Percentiles rank a stretch among this genome's conserved stretches.
Evolutionary conservation across 2,113 vertebrate genomes (phyloP).

Genomic region (Mellivora capensis): DNA sequence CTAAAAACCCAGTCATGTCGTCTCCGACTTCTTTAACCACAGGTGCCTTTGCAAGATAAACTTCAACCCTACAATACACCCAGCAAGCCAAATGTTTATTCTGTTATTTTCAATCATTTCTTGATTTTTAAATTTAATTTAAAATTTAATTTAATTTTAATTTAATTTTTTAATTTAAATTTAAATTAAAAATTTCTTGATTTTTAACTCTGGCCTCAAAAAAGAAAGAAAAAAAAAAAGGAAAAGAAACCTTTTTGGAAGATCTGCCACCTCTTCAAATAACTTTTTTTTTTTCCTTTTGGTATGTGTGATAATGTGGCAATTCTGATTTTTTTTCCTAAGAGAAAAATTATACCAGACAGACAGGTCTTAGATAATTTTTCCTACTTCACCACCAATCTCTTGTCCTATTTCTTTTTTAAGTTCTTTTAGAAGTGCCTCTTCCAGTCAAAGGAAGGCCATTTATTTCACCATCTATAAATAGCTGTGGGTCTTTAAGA

Average conservation of each 20-base stretch:
- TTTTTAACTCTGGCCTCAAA: not conserved
- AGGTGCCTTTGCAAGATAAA: not conserved
- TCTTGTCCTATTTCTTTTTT: conserved; percentile 1
- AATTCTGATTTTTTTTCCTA: conserved; percentile 28
- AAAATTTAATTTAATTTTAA: too few species aligned
- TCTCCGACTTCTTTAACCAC: not conserved
- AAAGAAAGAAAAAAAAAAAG: not conserved
- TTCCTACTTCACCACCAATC: not conserved
- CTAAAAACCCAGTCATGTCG: not conserved
- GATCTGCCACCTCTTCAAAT: not conserved
- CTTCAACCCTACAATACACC: not conserved
- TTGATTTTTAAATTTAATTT: not conserved
- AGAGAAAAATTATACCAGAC: not conserved
- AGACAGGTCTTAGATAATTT: conserved; percentile 27
- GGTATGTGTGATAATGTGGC: not conserved
- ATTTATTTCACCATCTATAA: conserved; percentile 56
- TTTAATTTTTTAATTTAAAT: too few species aligned
- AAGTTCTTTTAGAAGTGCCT: conserved; percentile 47
- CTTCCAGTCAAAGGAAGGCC: conserved; percentile 46
- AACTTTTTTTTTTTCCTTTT: not conserved
- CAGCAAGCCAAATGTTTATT: not conserved
- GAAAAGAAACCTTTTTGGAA: not conserved
- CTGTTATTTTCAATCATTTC: not conserved
- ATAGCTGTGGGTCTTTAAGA: conserved; percentile 37
- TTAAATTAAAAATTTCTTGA: too few species aligned